Evolutionary conservation across 2,113 vertebrate species (phyloP), one percentile per base, ranked within the genome.

Genomic region (Megaptera novaeangliae): DNA sequence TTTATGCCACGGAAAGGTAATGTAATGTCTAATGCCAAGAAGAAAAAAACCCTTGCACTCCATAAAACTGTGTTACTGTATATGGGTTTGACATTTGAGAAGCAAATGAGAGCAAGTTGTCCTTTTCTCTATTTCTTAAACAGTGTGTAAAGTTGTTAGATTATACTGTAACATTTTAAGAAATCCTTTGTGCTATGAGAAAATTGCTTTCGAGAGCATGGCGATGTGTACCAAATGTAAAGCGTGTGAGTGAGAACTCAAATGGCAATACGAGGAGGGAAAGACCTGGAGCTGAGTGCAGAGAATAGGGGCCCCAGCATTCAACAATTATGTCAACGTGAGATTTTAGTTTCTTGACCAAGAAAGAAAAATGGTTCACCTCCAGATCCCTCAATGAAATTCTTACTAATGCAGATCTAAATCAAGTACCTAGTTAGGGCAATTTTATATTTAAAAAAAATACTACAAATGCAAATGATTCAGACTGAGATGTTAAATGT

Each of bases 81-180:
- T 98, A 57, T 77, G 95, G 94, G 46, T 82, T 97, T 98, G 97
- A 97, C 98, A 98, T 98, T 98, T 98, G 97, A 97, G 96, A 97
- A 94, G 95, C 98, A 97, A 97, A 98, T 97, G 97, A 98, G 97
- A 97, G 77, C 75, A 92, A 96, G 96, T 96, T 98, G 97, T 97
- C 97, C 98, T 98, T 98, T 97, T 96, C 98, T 97, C 27, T 97
- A 93, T 98, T 98, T 98, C 98, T 97, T 97, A 97, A 98, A 97
- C 97, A 98, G 96, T 97, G 97, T 97, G 96, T 98, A 98, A 97
- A 97, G 97, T 97, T 98, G 97, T 97, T 97, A 97, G 92, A 97
- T 97, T 98, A 97, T 94, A 77, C 80, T 95, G 71, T 97, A 98
- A 97, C 97, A 96, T 97, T 98, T 97, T 97, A 97, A 96, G 97